Conservation (phyloP, 2,113 vertebrate species). For the Hypocryptadius cinnamomeus region DNA sequence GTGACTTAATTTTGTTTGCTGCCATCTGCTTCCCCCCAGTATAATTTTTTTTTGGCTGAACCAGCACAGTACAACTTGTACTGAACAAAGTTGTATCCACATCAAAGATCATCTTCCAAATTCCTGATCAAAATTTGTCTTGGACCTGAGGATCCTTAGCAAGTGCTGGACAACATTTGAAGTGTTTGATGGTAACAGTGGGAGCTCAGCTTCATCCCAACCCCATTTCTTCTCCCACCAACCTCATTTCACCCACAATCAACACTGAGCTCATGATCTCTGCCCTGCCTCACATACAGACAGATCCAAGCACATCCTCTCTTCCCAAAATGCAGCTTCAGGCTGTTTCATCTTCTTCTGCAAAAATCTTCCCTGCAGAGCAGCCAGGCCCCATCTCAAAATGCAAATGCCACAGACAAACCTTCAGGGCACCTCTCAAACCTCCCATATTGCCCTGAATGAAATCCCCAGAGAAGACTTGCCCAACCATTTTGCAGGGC, state of each 20-base stretch:
- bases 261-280: neutral
- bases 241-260: neutral
- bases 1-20: conserved; percentile 12
- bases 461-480: neutral
- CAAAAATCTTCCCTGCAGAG: neutral
- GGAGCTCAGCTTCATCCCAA: neutral
- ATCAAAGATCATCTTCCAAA: neutral
- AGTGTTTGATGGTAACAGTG: rapidly evolving
- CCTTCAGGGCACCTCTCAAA: neutral
- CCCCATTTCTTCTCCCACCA: neutral
- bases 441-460: neutral
- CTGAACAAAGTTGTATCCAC: rapidly evolving
- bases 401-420: neutral
- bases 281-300: rapidly evolving
- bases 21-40: neutral
- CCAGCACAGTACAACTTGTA: neutral
- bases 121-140: neutral
- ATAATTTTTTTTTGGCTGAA: neutral
- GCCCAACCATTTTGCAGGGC: neutral
- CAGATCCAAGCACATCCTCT: neutral
- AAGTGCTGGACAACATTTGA: neutral
- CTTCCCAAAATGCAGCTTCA: neutral
- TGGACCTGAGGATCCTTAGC: neutral
- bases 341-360: neutral
- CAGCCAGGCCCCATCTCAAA: neutral